These are phyloP conservation scores for Ptyas mucosa DNA, from an alignment of 2,113 vertebrate genomes.

Conservation along the genomic window DNA sequence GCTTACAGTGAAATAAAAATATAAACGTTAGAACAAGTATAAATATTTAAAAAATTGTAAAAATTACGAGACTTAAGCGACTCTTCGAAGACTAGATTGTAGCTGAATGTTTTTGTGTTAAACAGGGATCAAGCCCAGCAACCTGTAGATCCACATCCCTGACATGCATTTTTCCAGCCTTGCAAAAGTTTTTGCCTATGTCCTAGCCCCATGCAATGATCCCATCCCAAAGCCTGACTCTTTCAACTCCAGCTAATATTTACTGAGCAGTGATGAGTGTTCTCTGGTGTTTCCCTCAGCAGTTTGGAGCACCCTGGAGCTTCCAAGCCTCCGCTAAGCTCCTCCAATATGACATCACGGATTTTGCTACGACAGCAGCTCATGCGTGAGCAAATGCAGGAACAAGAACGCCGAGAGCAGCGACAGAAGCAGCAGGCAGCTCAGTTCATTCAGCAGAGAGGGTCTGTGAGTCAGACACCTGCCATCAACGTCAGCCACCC, in stretches of 20 bases:
- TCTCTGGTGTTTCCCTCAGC: constrained; percentile 68
- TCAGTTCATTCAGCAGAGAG: constrained; percentile 79
- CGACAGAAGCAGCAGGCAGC: constrained; percentile 80
- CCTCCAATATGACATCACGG: constrained; percentile 84
- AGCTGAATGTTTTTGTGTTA: constrained; percentile 20
- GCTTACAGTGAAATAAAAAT: neutral
- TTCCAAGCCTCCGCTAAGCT: constrained; percentile 81
- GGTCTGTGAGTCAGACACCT: constrained; percentile 81
- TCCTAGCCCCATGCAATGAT: neutral
- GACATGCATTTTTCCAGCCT: constrained; percentile 7
- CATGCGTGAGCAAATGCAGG: constrained; percentile 81
- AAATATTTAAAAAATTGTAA: neutral
- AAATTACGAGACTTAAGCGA: neutral
- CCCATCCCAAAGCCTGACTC: neutral
- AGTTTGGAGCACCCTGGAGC: constrained; percentile 83
- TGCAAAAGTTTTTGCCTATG: neutral
- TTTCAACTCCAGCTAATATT: constrained; percentile 26
- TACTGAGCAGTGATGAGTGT: constrained; percentile 58
- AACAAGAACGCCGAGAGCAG: constrained; percentile 85
- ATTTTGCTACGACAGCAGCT: constrained; percentile 85
- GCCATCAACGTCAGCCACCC: constrained; percentile 80
- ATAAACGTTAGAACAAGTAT: neutral
- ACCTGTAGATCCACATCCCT: neutral
- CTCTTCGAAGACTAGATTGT: constrained; percentile 18
- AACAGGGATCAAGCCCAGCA: constrained; percentile 45